phyloP scores from a whole-genome alignment of 53 echinoderm and acorn worm species.

The Paracentrotus lividus region DNA sequence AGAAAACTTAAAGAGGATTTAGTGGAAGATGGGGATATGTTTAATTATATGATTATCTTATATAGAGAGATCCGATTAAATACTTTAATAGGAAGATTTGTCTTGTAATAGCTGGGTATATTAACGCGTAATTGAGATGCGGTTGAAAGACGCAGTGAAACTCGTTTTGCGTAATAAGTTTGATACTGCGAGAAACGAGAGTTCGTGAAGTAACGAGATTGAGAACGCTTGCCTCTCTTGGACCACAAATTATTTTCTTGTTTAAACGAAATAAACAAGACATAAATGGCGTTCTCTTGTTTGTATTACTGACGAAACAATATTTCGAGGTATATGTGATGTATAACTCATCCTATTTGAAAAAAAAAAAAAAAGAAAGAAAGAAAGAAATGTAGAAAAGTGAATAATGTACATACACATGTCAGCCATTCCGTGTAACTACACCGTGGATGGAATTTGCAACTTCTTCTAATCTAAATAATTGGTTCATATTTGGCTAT shows the following conservation, averaged over 20 bases:
- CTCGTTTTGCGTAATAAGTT: not conserved
- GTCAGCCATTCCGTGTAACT: too few relatives aligned
- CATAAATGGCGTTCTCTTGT: not conserved
- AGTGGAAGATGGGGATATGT: constrained; percentile 44
- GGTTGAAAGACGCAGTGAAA: not conserved
- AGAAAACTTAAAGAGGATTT: constrained; percentile 39
- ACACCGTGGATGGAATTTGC: too few relatives aligned
- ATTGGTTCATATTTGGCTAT: too few relatives aligned
- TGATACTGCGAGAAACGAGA: not conserved
- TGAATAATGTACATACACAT: too few relatives aligned
- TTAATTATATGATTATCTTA: constrained; percentile 51
- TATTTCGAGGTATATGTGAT: too few relatives aligned
- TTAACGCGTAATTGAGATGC: constrained; percentile 6
- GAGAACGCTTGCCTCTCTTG: not conserved
- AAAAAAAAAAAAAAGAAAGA: too few relatives aligned
- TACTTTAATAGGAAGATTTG: not conserved
- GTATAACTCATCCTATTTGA: too few relatives aligned
- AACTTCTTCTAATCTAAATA: too few relatives aligned
- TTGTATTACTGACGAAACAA: not conserved
- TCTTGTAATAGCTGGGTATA: constrained; percentile 8
- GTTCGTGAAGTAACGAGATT: not conserved
- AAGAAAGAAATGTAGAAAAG: too few relatives aligned
- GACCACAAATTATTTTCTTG: constrained; percentile 4
- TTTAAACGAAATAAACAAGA: constrained; percentile 2
- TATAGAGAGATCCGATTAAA: constrained; percentile 26